Percentiles rank a stretch among this genome's conserved stretches.
These are phyloP conservation scores for Limnephilus auricula DNA, from an alignment of 2,888 invertebrate species.

Conservation along the genomic window DNA sequence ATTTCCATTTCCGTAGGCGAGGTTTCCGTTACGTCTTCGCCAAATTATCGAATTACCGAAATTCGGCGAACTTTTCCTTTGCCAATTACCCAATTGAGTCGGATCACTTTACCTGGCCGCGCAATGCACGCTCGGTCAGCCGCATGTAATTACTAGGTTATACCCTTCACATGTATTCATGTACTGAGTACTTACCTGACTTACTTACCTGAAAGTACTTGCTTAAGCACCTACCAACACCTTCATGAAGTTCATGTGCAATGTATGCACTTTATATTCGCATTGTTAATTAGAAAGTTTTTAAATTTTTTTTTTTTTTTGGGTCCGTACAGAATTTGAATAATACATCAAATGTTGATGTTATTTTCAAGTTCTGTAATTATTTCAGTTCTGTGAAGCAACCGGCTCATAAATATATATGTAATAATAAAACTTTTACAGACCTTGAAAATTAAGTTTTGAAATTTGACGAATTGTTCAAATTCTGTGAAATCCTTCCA, in stretches of 20 bases:
- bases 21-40: slow-evolving; percentile 32
- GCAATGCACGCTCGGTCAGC: neutral
- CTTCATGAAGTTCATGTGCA: neutral
- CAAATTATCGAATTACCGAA: slow-evolving; percentile 44
- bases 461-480: too few species aligned
- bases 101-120: slow-evolving; percentile 17
- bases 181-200: neutral
- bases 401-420: too few species aligned
- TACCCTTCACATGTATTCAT: neutral
- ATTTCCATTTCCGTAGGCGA: neutral
- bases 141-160: slow-evolving; percentile 14
- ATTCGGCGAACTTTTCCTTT: slow-evolving; percentile 38
- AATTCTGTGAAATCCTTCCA: too few species aligned
- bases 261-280: neutral
- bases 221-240: neutral
- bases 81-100: slow-evolving; percentile 39
- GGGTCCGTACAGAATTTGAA: too few species aligned
- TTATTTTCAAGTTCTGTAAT: too few species aligned
- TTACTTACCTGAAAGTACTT: neutral
- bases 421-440: too few species aligned
- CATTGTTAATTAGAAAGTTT: too few species aligned
- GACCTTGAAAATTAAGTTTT: too few species aligned
- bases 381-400: too few species aligned
- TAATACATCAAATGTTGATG: too few species aligned
- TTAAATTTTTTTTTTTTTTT: too few species aligned